Percentiles rank a stretch among this genome's conserved stretches.
These are phyloP conservation scores for Alectoris magna DNA, from an alignment of 2,797 vertebrate species.

Conservation along the genomic window DNA sequence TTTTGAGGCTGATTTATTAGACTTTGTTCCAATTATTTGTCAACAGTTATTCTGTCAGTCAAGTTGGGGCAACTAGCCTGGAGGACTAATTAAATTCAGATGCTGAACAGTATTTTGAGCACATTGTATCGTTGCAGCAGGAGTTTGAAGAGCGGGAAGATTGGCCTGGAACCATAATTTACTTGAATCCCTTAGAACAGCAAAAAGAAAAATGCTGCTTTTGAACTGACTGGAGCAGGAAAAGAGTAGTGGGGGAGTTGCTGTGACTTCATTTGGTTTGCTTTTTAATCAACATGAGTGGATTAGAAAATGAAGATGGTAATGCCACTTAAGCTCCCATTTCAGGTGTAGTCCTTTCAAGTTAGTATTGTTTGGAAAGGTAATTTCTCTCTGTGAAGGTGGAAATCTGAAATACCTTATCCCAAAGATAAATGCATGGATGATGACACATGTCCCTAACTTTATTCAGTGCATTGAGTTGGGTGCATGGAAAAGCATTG, in stretches of 20 bases:
- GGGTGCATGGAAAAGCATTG: not conserved
- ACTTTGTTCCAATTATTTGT: conserved; percentile 1
- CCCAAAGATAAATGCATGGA: not conserved
- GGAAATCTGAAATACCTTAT: not conserved
- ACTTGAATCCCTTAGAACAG: not conserved
- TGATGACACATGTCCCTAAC: fast-evolving
- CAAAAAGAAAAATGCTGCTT: not conserved
- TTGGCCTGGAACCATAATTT: not conserved
- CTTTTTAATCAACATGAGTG: not conserved
- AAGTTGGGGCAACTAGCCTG: not conserved
- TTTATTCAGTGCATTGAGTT: not conserved
- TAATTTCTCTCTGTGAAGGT: not conserved
- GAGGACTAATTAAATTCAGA: not conserved
- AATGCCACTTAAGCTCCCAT: not conserved
- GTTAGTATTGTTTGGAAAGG: not conserved
- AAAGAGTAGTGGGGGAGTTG: not conserved
- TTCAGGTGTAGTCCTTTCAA: not conserved
- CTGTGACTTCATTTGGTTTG: not conserved
- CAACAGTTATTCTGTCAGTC: not conserved
- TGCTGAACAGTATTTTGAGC: not conserved
- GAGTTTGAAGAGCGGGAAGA: not conserved
- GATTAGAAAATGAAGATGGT: not conserved
- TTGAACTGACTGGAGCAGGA: not conserved
- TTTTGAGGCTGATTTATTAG: not conserved
- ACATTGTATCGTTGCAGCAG: fast-evolving